Base-by-base conservation (phyloP, 2,888 invertebrate species). In the Antheraea yamamai region DNA sequence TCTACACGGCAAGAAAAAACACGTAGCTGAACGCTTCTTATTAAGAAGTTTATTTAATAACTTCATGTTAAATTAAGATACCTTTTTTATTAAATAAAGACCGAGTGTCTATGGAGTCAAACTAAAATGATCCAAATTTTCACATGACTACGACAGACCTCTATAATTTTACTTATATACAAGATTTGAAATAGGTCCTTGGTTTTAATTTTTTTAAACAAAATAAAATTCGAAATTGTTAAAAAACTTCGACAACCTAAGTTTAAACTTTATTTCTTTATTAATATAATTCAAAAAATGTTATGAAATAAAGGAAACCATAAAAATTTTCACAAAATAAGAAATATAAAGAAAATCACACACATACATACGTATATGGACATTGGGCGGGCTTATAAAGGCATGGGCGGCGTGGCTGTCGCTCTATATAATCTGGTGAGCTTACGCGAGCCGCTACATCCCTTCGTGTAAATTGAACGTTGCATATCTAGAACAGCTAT, bases 331-430 rank as follows among this genome's bases (percentile, higher is more conserved):
- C 35, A 72, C 23, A 72, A 26, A 72, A 14, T 51, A 51, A 61
- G 1, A 64, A 64, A 64, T 26, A 4, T 58, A 58, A 10, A 64
- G 26, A 26, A 4, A 64, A 12, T 58, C 76, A 79, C 79, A 79
- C 80, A 61, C n/a, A 16, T 61, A 79, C 80, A 74, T 76, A 76
- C 73, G 78, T 77, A 78, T 76, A 76, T 61, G 20, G 51, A n/a
- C 75, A 75, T 76, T 74, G 77, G 82, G 80, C 84, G 85, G 84
- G 80, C 80, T 87, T 93, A 93, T 93, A 93, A 93, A 91, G 87
- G 89, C 87, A 85, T 77, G 85, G 83, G 83, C 88, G 86, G 81
- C 81, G 81, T 78, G 79, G 78, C 81, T 82, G 81, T 82, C 87
- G 86, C 64, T 66, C 82, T 89, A 91, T 87, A 91, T 84, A 86